phyloP scores from a whole-genome alignment of 1,140 invertebrate genomes.

The Lordiphosa stackelbergi region DNA sequence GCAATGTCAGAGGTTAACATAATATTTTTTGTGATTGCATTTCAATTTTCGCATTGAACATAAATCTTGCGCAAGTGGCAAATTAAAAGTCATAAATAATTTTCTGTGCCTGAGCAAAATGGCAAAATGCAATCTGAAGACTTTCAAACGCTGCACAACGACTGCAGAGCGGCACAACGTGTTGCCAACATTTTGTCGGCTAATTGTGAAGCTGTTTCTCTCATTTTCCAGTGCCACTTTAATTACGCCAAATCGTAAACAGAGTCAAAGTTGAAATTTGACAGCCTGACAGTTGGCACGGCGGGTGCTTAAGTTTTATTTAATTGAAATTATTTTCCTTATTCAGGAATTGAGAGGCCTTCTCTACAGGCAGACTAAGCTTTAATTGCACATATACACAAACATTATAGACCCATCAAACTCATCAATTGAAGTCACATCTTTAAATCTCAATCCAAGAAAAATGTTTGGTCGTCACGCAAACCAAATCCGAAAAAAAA shows the following conservation, averaged over 20 bases:
- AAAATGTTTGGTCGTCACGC: conserved; percentile 47
- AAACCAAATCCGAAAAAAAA: conserved; percentile 19
- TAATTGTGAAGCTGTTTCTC: too few species aligned
- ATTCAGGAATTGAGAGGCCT: too few species aligned
- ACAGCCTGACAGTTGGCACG: too few species aligned
- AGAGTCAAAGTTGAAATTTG: too few species aligned
- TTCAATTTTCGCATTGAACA: conserved; percentile 45
- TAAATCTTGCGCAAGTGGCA: conserved; percentile 48
- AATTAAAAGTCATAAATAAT: conserved; percentile 53
- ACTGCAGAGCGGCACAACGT: too few species aligned
- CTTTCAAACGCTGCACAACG: conserved; percentile 12
- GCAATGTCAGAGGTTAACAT: conserved; percentile 46
- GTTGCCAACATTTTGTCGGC: too few species aligned
- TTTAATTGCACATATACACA: background rate
- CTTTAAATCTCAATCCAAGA: conserved; percentile 22
- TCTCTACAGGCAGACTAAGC: too few species aligned
- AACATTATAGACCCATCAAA: conserved; percentile 49
- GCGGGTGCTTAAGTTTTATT: too few species aligned
- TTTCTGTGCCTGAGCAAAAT: background rate
- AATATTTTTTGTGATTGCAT: conserved; percentile 50
- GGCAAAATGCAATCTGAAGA: background rate
- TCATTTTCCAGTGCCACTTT: too few species aligned
- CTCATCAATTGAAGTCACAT: conserved; percentile 40
- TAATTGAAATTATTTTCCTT: too few species aligned
- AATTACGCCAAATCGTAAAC: too few species aligned